phyloP scores from a whole-genome alignment of 2,113 vertebrate genomes.

The Istiophorus platypterus region DNA sequence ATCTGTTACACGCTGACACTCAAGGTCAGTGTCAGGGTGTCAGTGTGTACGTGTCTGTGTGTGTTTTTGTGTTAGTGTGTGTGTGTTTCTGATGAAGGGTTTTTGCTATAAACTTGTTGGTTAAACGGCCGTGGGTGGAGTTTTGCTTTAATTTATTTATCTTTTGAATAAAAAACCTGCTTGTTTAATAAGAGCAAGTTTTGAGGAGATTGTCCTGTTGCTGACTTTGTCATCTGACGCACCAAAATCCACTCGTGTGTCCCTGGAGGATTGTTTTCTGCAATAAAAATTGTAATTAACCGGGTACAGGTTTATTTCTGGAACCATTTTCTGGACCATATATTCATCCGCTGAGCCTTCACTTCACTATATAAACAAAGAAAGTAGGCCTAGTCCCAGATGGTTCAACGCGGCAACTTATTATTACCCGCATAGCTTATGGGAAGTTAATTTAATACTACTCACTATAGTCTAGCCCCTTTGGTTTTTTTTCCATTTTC shows the following conservation, averaged over 20 bases:
- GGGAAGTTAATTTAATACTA: not conserved
- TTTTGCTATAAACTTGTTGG: slow-evolving; percentile 37
- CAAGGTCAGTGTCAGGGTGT: slow-evolving; percentile 64
- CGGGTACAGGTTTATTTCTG: not conserved
- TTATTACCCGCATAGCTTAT: not conserved
- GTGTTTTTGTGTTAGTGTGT: slow-evolving; percentile 56
- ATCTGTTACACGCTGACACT: slow-evolving; percentile 62
- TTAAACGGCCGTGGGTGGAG: slow-evolving; percentile 35
- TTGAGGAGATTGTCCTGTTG: slow-evolving; percentile 26
- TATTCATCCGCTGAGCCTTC: slow-evolving; percentile 28
- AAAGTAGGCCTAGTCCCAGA: slow-evolving; percentile 32
- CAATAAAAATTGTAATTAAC: not conserved
- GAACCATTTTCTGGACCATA: not conserved
- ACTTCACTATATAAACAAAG: slow-evolving; percentile 21
- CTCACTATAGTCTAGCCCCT: not conserved
- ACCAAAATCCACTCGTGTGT: not conserved
- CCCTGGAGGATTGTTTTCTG: not conserved
- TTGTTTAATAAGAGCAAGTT: slow-evolving; percentile 25
- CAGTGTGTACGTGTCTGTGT: slow-evolving; percentile 40
- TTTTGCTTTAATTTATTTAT: not conserved
- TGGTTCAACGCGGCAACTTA: slow-evolving; percentile 10
- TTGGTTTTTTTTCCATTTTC: not conserved
- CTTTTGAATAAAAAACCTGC: not conserved
- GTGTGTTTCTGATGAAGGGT: slow-evolving; percentile 50
- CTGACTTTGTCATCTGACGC: not conserved